A percentile compares a stretch with the other conserved stretches of the same genome.
Conservation (phyloP, 1,140 invertebrate species). For the Gonatopus flavifemur region DNA sequence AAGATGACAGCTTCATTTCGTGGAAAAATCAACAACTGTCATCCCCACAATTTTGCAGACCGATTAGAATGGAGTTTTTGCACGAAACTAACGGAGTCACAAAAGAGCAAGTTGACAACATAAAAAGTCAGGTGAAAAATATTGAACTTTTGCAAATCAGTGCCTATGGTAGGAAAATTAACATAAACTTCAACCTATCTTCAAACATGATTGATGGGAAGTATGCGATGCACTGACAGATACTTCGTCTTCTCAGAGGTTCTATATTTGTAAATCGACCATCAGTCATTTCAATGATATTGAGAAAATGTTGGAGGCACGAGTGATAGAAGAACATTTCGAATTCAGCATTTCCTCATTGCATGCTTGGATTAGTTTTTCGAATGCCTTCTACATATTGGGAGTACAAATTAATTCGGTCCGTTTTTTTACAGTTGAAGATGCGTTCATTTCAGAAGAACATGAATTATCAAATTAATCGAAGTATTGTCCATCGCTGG, state of each 20-base stretch:
- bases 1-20: slow-evolving; percentile 16
- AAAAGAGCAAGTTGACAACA: slow-evolving; percentile 23
- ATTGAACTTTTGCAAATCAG: slow-evolving; percentile 11
- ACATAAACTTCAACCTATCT: slow-evolving; percentile 21
- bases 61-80: slow-evolving; percentile 35
- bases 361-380: slow-evolving; percentile 42
- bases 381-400: slow-evolving; percentile 35
- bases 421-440: no score
- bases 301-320: slow-evolving; percentile 6
- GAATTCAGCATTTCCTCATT: slow-evolving; percentile 40
- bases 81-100: slow-evolving; percentile 33
- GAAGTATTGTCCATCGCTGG: no score
- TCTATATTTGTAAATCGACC: slow-evolving; percentile 41
- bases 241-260: slow-evolving; percentile 40
- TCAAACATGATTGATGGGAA: slow-evolving; percentile 53
- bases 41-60: slow-evolving; percentile 38
- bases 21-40: slow-evolving; percentile 40
- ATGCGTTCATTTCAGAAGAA: no score
- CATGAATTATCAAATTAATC: no score
- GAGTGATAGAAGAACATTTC: slow-evolving; percentile 20
- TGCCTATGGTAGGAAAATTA: slow-evolving; percentile 13
- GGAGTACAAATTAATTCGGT: no score
- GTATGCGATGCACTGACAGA: slow-evolving; percentile 44
- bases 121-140: slow-evolving; percentile 15
- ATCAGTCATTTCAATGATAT: slow-evolving; percentile 42